Base-by-base conservation (phyloP, 2,888 invertebrate genomes). In the Noctua janthina region DNA sequence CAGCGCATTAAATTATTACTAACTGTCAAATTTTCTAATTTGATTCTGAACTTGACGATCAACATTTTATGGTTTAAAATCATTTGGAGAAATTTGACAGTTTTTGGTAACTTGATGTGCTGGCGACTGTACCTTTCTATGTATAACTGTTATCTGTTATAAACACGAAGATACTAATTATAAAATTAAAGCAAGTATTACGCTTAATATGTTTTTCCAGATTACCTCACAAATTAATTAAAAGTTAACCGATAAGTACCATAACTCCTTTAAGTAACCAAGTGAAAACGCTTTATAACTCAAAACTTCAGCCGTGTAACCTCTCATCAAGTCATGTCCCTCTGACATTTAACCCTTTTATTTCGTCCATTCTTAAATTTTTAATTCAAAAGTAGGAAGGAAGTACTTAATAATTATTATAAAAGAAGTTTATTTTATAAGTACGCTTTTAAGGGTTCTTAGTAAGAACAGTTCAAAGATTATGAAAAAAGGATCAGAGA, bases 381-480 rank as follows among this genome's bases (percentile, higher is more conserved):
- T 73, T 79, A 56, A 73, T 73, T 70, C 59, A n/a, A 17, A 79
- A 74, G 71, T 62, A 43, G 54, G 8, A 82, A 56, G 29, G 20
- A 79, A 79, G 74, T 78, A 79, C 85, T 79, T 71, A 67, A 68
- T 74, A 78, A 78, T 78, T 39, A 74, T 87, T n/a, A 83, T 54
- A 71, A 66, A 84, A 84, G 39, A 84, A 87, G 70, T 87, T 87
- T 74, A 87, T 70, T 87, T 84, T 51, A 78, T 73, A 84, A 84
- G 83, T 86, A 77, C 15, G 7, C 69, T 84, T 70, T 72, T 56
- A 68, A 66, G 39, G 59, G 73, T 70, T 73, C 59, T 69, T 73
- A 77, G 23, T 68, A 35, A 10, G 29, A 80, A 51, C 83, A 68
- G 51, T 69, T 77, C 20, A 59, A 56, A 29, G 72, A 51, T 83